Conservation (phyloP, 2,888 invertebrate genomes). For the Nematopogon swammerdamellus region DNA sequence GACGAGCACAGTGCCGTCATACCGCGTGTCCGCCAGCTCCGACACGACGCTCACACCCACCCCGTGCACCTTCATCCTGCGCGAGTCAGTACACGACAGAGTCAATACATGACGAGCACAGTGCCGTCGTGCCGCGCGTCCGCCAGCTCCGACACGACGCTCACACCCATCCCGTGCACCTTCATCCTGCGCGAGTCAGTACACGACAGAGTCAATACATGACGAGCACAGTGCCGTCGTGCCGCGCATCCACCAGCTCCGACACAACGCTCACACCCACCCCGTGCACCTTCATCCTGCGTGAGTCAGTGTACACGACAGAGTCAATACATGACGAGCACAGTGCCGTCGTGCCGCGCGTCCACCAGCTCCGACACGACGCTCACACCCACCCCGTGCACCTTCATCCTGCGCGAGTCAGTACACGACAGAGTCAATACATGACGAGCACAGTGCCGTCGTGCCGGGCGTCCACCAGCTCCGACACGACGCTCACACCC, state of each 20-base stretch:
- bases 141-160: constrained; percentile 28
- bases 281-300: constrained; percentile 14
- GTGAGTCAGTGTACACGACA: too few relatives aligned
- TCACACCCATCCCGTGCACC: constrained; percentile 19
- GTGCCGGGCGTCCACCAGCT: constrained; percentile 36
- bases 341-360: constrained; percentile 50
- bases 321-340: constrained; percentile 45
- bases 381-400: constrained; percentile 18
- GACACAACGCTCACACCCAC: constrained; percentile 20
- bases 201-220: too few relatives aligned
- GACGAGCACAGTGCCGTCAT: constrained; percentile 56
- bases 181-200: too few relatives aligned
- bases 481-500: constrained; percentile 21
- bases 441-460: constrained; percentile 55
- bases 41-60: constrained; percentile 20
- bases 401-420: constrained; percentile 4
- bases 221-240: constrained; percentile 56
- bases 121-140: constrained; percentile 51
- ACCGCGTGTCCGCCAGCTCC: constrained; percentile 33
- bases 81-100: too few relatives aligned
- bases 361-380: constrained; percentile 32
- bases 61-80: constrained; percentile 14
- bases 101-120: constrained; percentile 43
- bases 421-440: too few relatives aligned
- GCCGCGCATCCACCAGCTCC: constrained; percentile 33